A percentile compares a stretch with the other conserved stretches of the same genome.
phyloP scores from a whole-genome alignment of 2,113 vertebrate genomes.

The Egretta garzetta region DNA sequence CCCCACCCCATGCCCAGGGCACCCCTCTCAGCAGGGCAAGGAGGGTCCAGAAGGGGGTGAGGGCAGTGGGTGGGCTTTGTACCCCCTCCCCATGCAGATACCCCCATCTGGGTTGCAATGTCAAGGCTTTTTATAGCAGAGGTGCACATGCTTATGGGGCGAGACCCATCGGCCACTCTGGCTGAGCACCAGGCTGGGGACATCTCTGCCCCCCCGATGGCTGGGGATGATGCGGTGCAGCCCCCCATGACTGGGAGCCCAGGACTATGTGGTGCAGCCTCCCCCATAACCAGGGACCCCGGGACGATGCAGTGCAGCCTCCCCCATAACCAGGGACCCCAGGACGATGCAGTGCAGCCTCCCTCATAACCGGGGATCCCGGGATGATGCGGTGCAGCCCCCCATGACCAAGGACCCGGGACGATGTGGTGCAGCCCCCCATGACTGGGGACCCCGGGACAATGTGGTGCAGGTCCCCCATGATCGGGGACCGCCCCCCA shows the following conservation, averaged over 20 bases:
- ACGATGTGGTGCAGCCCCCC: not conserved
- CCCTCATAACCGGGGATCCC: not conserved
- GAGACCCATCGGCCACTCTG: not conserved
- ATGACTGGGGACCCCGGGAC: not conserved
- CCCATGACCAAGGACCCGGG: fast-evolving
- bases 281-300: not conserved
- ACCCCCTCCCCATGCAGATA: no score
- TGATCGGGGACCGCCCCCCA: no score
- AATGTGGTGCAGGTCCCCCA: no score
- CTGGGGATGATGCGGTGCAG: no score
- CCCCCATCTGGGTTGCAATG: fast-evolving
- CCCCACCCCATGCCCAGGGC: not conserved
- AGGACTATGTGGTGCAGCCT: no score
- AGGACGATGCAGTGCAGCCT: no score
- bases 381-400: not conserved
- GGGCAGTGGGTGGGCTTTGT: not conserved
- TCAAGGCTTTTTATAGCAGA: not conserved
- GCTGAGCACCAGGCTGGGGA: not conserved
- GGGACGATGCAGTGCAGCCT: fast-evolving
- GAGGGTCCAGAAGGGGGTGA: not conserved
- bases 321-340: no score
- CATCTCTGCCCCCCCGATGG: not conserved
- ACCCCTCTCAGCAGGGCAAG: not conserved
- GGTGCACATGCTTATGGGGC: fast-evolving
- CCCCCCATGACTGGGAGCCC: fast-evolving